A percentile compares a stretch with the other conserved stretches of the same genome.
These are phyloP conservation scores for Sandelia bainsii DNA, from an alignment of 2,797 vertebrate genomes.

Conservation along the genomic window DNA sequence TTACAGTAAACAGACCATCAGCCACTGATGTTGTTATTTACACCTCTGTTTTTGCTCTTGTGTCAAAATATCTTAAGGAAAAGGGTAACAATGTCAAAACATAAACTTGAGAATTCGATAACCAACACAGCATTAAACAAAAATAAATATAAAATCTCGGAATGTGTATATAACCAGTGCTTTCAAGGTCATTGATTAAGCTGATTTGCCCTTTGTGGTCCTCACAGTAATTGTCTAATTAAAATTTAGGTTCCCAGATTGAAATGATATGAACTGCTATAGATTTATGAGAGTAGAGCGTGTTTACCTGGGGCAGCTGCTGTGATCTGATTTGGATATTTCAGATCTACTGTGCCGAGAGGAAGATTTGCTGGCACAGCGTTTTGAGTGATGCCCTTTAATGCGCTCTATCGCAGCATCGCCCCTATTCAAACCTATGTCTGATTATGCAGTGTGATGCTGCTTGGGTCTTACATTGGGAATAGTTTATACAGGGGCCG, in stretches of 20 bases:
- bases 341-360: constrained; percentile 47
- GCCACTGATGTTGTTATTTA: not conserved
- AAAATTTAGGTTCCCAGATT: constrained; percentile 29
- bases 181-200: constrained; percentile 43
- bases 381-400: constrained; percentile 75
- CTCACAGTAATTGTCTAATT: constrained; percentile 29
- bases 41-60: too few relatives aligned
- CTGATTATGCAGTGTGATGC: constrained; percentile 68
- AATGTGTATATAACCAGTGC: not conserved
- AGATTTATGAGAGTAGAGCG: constrained; percentile 35
- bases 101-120: not conserved
- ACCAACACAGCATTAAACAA: not conserved
- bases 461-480: constrained; percentile 69
- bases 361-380: constrained; percentile 72
- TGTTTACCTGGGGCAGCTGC: constrained; percentile 56
- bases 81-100: not conserved
- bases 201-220: constrained; percentile 32
- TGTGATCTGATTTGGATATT: constrained; percentile 69
- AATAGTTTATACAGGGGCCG: constrained; percentile 66
- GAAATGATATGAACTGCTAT: constrained; percentile 19
- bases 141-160: constrained; percentile 3
- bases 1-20: not conserved
- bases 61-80: too few relatives aligned
- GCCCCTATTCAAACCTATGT: constrained; percentile 65
- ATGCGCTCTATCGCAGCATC: constrained; percentile 70